These are phyloP conservation scores for Anguilla rostrata DNA, from an alignment of 2,113 vertebrate genomes.

Conservation along the genomic window DNA sequence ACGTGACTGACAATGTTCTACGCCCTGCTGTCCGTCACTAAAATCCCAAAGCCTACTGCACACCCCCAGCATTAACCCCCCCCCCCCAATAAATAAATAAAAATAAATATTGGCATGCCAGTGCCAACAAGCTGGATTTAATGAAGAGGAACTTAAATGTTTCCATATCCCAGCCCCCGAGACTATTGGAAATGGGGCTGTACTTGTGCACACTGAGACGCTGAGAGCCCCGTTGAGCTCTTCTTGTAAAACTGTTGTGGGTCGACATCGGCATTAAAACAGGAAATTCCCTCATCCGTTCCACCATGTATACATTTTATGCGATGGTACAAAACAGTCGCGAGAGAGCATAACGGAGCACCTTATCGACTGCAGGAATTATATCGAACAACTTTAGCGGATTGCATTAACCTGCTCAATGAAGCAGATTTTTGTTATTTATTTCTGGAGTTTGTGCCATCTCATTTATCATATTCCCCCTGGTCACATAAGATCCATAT, in stretches of 20 bases:
- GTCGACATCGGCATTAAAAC: not conserved
- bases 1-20: not conserved
- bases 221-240: not conserved
- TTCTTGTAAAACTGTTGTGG: not conserved
- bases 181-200: too few species aligned
- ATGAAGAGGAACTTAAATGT: not conserved
- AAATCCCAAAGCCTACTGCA: not conserved
- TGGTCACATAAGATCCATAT: conserved; percentile 12
- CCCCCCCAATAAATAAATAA: not conserved
- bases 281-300: not conserved
- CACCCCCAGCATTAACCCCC: not conserved
- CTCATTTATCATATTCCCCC: not conserved
- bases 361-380: not conserved
- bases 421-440: not conserved
- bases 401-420: not conserved
- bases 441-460: not conserved
- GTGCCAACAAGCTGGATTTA: not conserved
- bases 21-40: not conserved
- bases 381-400: not conserved
- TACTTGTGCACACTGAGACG: too few species aligned
- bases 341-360: not conserved
- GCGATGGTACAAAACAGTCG: not conserved
- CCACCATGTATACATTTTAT: not conserved
- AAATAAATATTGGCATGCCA: not conserved
- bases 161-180: not conserved